Conservation (phyloP, 1,140 invertebrate genomes). For the Listronotus oregonensis region DNA sequence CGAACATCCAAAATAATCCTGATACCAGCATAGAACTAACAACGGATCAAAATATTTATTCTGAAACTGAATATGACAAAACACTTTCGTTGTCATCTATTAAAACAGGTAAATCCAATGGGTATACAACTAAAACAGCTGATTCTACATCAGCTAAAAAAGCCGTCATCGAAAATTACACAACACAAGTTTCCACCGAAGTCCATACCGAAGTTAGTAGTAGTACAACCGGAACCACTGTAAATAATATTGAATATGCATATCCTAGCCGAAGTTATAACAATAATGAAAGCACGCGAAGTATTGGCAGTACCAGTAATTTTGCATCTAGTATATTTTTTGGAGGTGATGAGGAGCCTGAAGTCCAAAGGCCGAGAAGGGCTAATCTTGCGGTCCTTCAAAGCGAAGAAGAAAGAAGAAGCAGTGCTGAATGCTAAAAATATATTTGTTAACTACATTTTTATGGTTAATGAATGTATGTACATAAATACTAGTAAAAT, state of each 20-base stretch:
- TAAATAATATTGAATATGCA: neutral
- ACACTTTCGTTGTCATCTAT: neutral
- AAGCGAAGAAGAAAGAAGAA: constrained; percentile 22
- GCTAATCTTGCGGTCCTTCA: constrained; percentile 18
- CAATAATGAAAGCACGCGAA: constrained; percentile 10
- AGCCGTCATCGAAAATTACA: neutral
- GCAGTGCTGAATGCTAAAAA: constrained; percentile 25
- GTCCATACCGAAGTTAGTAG: neutral
- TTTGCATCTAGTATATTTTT: constrained; percentile 51
- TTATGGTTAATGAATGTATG: too few relatives aligned
- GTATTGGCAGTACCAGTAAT: constrained; percentile 39
- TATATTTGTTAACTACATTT: too few relatives aligned
- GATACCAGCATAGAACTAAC: too few relatives aligned
- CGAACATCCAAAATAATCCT: too few relatives aligned
- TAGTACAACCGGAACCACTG: neutral
- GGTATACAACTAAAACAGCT: neutral
- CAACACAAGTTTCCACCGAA: neutral
- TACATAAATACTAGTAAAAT: too few relatives aligned
- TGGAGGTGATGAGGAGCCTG: constrained; percentile 35
- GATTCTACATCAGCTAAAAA: neutral
- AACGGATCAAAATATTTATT: too few relatives aligned
- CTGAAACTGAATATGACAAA: too few relatives aligned
- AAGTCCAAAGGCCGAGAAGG: constrained; percentile 32
- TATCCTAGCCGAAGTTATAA: neutral
- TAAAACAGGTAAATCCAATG: neutral